Evolutionary conservation across 2,888 invertebrate genomes (phyloP), one percentile per base, ranked within the genome.

Genomic region (Tryphoninae sp.): DNA sequence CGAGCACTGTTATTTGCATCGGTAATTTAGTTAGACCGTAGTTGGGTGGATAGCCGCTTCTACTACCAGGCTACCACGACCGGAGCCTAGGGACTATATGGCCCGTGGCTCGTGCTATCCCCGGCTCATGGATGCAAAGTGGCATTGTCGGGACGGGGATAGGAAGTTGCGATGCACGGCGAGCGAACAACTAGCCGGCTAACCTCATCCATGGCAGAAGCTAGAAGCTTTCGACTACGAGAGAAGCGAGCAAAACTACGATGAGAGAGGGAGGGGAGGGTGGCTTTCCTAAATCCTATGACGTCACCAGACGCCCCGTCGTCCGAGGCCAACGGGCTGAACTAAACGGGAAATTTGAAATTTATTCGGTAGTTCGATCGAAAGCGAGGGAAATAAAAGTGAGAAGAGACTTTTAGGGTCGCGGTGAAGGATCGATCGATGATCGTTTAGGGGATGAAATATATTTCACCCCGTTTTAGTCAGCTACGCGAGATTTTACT

Each of bases 1-100:
- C 87, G 85, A 87, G 84, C 86, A 87, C 88, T 88, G 87, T 89
- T 90, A 91, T 91, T 91, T 91, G 91, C 91, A 91, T 90, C 91
- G 86, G 89, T 90, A 91, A 91, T 91, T 88, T 84, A 87, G 88
- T 89, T 88, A 88, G 68, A 83, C 83, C 84, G 80, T 78, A 85
- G 55, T 23, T 64, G n/a, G 33, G 33, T 33, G 33, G 33, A 19
- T 26, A 45, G 51, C 51, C 62, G 26, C 33, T 55, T 16, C 69
- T 45, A 23, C 13, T 26, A 19, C 45, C 2, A 22, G 23, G 53
- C 40, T 51, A 13, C 73, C 67, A 49, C 55, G 26, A 77, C 62
- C 13, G 61, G 65, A 72, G 58, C 64, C 26, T 22, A 40, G 83
- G 83, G 83, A 77, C 80, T 76, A 83, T 83, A 78, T 81, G 78